phyloP scores from a whole-genome alignment of 2,113 vertebrate species.

The Empidonax alnorum region DNA sequence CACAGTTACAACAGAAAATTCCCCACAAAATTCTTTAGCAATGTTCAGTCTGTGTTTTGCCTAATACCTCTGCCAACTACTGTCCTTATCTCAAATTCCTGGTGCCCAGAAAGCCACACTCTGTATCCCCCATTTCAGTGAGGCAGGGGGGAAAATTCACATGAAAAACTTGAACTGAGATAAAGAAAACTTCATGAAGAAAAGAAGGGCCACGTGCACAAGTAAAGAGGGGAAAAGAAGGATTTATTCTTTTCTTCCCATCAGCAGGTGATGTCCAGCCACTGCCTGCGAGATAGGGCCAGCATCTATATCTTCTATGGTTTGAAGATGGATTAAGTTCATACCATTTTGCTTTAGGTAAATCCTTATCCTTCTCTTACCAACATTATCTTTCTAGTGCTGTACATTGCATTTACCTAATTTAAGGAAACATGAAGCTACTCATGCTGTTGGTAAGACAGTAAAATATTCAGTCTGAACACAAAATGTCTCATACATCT shows the following conservation, averaged over 20 bases:
- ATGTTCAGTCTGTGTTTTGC: not conserved
- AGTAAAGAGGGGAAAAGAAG: not conserved
- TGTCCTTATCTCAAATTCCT: not conserved
- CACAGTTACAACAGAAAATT: not conserved
- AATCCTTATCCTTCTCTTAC: not conserved
- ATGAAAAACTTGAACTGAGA: not conserved
- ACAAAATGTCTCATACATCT: not conserved
- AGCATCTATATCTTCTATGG: not conserved
- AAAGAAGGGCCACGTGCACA: not conserved
- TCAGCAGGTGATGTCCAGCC: not conserved
- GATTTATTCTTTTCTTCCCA: not conserved
- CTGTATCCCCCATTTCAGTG: not conserved
- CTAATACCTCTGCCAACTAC: not conserved
- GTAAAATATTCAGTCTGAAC: not conserved
- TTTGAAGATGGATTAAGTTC: not conserved
- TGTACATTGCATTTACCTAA: not conserved
- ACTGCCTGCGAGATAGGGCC: not conserved
- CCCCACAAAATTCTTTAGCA: not conserved
- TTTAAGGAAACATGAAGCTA: not conserved
- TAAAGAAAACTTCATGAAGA: not conserved
- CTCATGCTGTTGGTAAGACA: not conserved
- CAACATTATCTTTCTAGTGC: not conserved
- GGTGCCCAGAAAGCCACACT: not conserved
- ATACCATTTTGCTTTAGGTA: not conserved
- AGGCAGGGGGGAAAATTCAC: not conserved